Evolutionary conservation across 2,888 invertebrate species (phyloP), one percentile per base, ranked within the genome.

Genomic region (Azorinus chamasolen): DNA sequence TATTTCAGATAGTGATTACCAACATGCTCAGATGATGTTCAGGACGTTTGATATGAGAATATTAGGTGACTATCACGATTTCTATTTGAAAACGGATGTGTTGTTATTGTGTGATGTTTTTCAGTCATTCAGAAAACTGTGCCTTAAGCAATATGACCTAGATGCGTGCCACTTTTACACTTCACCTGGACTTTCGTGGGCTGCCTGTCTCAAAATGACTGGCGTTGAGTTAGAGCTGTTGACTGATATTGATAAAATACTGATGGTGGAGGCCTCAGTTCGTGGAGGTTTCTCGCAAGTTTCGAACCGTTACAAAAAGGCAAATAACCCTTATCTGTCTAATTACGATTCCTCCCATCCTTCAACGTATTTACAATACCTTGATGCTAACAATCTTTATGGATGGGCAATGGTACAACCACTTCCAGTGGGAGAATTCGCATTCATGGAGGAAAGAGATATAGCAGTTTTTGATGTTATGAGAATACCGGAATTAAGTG

Each of bases 81-180:
- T 66, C 16, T 73, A 73, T 61, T 50, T 73, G 43, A 66, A 54
- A 50, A 66, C 73, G 10, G 73, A 73, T 37, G 66, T 66, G 12
- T 25, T 66, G 25, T 43, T 72, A 6, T 51, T 62, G 41, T 6
- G 41, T 32, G 66, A 73, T 48, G 59, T 66, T 2, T 73, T 73
- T 66, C 66, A 73, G 25, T 41, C 50, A 2, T 66, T 73, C 41
- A 22, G 61, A 55, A 51, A 59, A 14, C 51, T 72, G 16, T 65
- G 70, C 27, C 37, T 79, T 16, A 50, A 54, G 22, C 64, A 72
- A n/a, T 79, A 79, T 27, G 54, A 61, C 41, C 43, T 79, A 20
- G 70, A 74, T 55, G 57, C 62, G 12, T 57, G 61, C 54, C 70
- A 70, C 46, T 79, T 62, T 32, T 70, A 65, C 37, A 74, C 78